A percentile compares a stretch with the other conserved stretches of the same genome.
These are phyloP conservation scores for Varanus komodoensis DNA, from an alignment of 2,113 vertebrate genomes.

Conservation along the genomic window DNA sequence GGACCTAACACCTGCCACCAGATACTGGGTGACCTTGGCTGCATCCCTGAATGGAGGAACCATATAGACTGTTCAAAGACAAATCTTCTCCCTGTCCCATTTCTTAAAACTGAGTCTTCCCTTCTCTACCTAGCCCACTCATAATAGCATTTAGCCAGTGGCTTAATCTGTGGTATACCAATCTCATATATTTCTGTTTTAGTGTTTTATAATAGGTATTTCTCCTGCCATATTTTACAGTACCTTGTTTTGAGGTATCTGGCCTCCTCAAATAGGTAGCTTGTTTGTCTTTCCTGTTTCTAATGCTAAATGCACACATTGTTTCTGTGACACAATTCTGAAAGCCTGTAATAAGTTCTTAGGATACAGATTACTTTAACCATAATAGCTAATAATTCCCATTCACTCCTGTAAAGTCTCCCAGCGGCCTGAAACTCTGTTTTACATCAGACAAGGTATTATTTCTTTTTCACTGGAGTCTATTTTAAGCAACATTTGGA, in stretches of 20 bases:
- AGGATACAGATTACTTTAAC: constrained; percentile 33
- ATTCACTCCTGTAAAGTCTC: constrained; percentile 19
- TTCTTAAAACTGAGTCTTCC: neutral
- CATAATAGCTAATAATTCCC: constrained; percentile 34
- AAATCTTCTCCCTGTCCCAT: neutral
- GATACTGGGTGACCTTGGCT: neutral
- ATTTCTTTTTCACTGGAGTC: neutral
- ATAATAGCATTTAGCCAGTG: neutral
- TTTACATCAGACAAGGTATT: neutral
- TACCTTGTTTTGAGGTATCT: neutral
- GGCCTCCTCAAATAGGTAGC: neutral
- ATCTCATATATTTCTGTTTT: neutral
- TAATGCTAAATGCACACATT: constrained; percentile 15
- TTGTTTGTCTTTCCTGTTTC: constrained; percentile 3
- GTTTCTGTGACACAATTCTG: neutral
- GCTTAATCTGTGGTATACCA: neutral
- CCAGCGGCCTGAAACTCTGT: neutral
- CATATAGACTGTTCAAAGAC: neutral
- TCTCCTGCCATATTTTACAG: neutral
- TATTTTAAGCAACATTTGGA: neutral
- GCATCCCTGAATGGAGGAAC: neutral
- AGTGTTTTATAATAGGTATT: neutral
- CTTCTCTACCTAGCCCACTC: neutral
- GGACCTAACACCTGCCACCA: too few relatives aligned
- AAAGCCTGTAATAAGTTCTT: constrained; percentile 24